Evolutionary conservation across 2,888 invertebrate species (phyloP), one percentile per base, ranked within the genome.

Genomic region (Elgonia sp.): DNA sequence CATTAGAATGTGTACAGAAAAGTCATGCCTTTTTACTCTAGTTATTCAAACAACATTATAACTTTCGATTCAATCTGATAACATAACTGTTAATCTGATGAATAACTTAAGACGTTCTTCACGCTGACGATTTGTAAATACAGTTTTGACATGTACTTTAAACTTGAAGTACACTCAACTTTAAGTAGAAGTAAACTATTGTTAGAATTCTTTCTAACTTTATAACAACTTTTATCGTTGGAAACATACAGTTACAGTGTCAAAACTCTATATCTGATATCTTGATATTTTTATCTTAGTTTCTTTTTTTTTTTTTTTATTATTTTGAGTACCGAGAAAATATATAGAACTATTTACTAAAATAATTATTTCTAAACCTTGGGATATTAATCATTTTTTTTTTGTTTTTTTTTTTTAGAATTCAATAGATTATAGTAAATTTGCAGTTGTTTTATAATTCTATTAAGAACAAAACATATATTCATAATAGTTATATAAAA

Each of bases 71-170:
- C 57, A 65, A 84, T 53, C 65, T 20, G 16, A 84, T 29, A 29
- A 39, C 40, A 84, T 79, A 60, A 67, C 39, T 65, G 40, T 72
- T 62, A 37, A 72, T 12, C 8, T 39, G 37, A 60, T 55, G 21
- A 18, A 46, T 46, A 42, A 72, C 46, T 21, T 55, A 9, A 80
- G 50, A 60, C 46, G 29, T 20, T 81, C 40, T 67, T 67, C 39
- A 83, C 18, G 16, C 60, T 82, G 84, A 76, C 76, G 77, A 77
- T 65, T 46, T 84, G 72, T 84, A 77, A 20, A 79, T 67, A 67
- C 3, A 79, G 10, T 83, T 75, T 18, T 40, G 53, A 50, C 16
- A 84, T 84, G 77, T 77, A 63, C 77, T 84, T 84, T 65, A 55
- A 39, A 16, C 53, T 63, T 63, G 16, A 84, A 84, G 84, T 77